Evolutionary conservation across 2,888 invertebrate species (phyloP), one percentile per base, ranked within the genome.

Genomic region (Vannuccia rotundouncinata): DNA sequence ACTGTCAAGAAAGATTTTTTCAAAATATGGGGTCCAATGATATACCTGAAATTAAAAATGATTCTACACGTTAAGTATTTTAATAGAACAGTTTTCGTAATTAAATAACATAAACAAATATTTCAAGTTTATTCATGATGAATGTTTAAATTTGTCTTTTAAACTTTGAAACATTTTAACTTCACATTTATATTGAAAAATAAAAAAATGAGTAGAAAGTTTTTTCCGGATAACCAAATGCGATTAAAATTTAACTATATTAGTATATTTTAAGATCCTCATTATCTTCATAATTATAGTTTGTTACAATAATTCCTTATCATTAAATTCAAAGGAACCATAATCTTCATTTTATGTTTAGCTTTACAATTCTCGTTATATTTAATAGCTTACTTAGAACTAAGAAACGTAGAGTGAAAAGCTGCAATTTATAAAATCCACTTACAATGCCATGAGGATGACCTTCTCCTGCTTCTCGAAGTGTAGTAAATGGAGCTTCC

Each of bases 11-110:
- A 66, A 66, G 22, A 66, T 22, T 22, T 17, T n/a, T 22, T 66
- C 66, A 66, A 66, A 66, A 22, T 66, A 66, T 2, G 66, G 66
- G 5, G 66, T 66, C 66, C 66, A 66, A 22, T 22, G 66, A 66
- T n/a, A 66, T 13, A 66, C 66, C 66, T 66, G 45, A 13, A 17
- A 45, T n/a, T n/a, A 66, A n/a, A 66, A 66, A 66, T 13, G 25
- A 22, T 66, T 66, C 66, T 66, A n/a, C 17, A 45, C 5, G 17
- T 45, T 13, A 45, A 45, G 5, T 13, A 45, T 17, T 45, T 45
- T 45, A 45, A 45, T 45, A 45, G 17, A 45, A 45, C 17, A 13
- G 45, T 45, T 45, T 45, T 17, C 17, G 5, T 13, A 45, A 13
- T 45, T 45, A 13, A 45, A 45, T 13, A 45, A 5, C 17, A 13